Conservation (phyloP, 1,140 invertebrate species). For the Drosophila orena region DNA sequence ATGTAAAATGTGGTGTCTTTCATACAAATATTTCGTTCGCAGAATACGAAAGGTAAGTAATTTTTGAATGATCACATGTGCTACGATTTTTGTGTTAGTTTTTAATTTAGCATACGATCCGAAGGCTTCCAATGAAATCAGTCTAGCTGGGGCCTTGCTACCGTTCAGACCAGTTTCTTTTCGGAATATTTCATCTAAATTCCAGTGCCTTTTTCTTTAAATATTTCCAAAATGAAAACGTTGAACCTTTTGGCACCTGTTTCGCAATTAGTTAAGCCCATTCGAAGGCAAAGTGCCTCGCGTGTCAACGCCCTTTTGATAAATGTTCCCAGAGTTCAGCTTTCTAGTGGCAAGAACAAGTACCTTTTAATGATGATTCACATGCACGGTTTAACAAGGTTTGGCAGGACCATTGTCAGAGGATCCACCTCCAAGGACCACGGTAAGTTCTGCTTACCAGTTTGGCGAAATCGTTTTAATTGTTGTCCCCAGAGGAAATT, state of each 20-base stretch:
- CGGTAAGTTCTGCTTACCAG: slow-evolving; percentile 1
- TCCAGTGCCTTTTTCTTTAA: neutral
- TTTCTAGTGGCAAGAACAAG: slow-evolving; percentile 11
- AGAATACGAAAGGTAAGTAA: too few relatives aligned
- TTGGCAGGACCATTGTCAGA: slow-evolving; percentile 22
- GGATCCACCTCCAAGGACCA: slow-evolving; percentile 1
- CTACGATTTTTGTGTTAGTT: neutral
- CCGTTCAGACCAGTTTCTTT: slow-evolving; percentile 1
- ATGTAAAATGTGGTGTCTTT: too few relatives aligned
- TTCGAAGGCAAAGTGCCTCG: neutral
- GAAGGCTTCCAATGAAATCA: neutral
- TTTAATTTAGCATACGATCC: neutral
- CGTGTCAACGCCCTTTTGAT: slow-evolving; percentile 24
- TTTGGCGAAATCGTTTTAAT: neutral
- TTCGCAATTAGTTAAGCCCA: neutral
- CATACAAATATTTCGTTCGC: too few relatives aligned
- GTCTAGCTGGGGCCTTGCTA: slow-evolving; percentile 3
- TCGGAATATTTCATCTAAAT: slow-evolving; percentile 22
- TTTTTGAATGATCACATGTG: neutral
- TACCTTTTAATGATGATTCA: slow-evolving; percentile 19
- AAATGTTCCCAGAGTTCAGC: slow-evolving; percentile 25
- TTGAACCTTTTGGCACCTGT: slow-evolving; percentile 15
- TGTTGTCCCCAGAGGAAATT: slow-evolving; percentile 6
- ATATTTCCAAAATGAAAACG: slow-evolving; percentile 5
- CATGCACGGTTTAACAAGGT: slow-evolving; percentile 13